Evolutionary conservation across 1,140 invertebrate species (phyloP), one percentile per base, ranked within the genome.

Genomic region (Apocrypta bakeri): DNA sequence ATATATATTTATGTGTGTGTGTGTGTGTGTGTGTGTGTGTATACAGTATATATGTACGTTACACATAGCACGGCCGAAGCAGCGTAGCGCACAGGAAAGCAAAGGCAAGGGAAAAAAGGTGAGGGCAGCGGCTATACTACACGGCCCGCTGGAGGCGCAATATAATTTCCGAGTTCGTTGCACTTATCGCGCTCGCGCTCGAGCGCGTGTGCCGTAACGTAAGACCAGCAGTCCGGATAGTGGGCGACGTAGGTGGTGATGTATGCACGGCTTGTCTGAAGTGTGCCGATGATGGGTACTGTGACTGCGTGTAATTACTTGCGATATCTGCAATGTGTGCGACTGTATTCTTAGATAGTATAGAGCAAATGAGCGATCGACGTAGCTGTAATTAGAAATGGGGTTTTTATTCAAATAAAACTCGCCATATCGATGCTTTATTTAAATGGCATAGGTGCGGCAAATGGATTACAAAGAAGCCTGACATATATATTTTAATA

Each of bases 111-210:
- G 37, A n/a, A 81, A 68, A n/a, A 69, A 82, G 73, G 37, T 29
- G 31, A 31, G 0, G 29, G n/a, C 42, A 42, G 66, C 42, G n/a
- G 56, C 33, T 66, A 7, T 9, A 9, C 29, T 72, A 72, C 69
- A 72, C n/a, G 66, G 29, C 1, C 27, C 31, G 61, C 25, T 76
- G 48, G 69, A 83, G 42, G 56, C 78, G 79, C 40, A 83, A 82
- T 82, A 31, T 78, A 86, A 87, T 85, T 83, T 76, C 40, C 81
- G 81, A 83, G 87, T 88, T 88, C 87, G 85, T 87, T 88, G 85
- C 85, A 85, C 86, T 83, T 78, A 84, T 73, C 31, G 66, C 42
- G 64, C 29, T 72, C 63, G 63, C 64, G 48, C 73, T 37, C 33
- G 83, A 61, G 61, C 80, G 64, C 68, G 31, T 27, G 33, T 66